Conservation (phyloP, 2,113 vertebrate genomes). For the Gadus chalcogrammus region DNA sequence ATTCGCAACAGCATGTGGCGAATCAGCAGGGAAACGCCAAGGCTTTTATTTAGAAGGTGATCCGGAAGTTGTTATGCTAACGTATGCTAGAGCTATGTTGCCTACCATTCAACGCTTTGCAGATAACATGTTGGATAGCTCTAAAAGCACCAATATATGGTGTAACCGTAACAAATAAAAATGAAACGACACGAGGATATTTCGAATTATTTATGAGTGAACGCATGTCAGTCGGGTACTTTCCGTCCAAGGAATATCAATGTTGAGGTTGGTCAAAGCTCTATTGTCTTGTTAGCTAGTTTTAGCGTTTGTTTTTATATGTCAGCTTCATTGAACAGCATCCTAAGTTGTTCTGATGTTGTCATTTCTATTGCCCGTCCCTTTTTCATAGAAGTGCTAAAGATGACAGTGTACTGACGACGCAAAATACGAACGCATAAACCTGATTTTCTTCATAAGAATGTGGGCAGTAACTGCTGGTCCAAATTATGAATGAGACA, state of each 20-base stretch:
- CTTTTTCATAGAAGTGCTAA: too few relatives aligned
- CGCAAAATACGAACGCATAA: too few relatives aligned
- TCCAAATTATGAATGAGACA: too few relatives aligned
- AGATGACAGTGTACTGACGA: too few relatives aligned
- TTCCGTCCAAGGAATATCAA: slow-evolving; percentile 44
- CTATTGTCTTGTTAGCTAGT: slow-evolving; percentile 60
- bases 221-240: slow-evolving; percentile 38
- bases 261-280: slow-evolving; percentile 62
- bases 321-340: not conserved
- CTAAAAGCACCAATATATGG: not conserved
- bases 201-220: slow-evolving; percentile 15
- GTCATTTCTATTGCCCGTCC: too few relatives aligned
- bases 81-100: slow-evolving; percentile 9
- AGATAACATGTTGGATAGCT: slow-evolving; percentile 20
- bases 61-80: slow-evolving; percentile 41
- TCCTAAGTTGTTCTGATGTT: not conserved
- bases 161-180: slow-evolving; percentile 7
- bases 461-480: too few relatives aligned
- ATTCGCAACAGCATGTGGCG: slow-evolving; percentile 44
- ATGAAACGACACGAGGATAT: slow-evolving; percentile 12
- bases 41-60: slow-evolving; percentile 48
- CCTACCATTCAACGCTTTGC: slow-evolving; percentile 27
- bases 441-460: too few relatives aligned
- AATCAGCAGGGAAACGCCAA: not conserved
- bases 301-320: slow-evolving; percentile 18